Evolutionary conservation across 1,140 invertebrate species (phyloP), one percentile per base, ranked within the genome.

Genomic region (Gryllus bimaculatus): DNA sequence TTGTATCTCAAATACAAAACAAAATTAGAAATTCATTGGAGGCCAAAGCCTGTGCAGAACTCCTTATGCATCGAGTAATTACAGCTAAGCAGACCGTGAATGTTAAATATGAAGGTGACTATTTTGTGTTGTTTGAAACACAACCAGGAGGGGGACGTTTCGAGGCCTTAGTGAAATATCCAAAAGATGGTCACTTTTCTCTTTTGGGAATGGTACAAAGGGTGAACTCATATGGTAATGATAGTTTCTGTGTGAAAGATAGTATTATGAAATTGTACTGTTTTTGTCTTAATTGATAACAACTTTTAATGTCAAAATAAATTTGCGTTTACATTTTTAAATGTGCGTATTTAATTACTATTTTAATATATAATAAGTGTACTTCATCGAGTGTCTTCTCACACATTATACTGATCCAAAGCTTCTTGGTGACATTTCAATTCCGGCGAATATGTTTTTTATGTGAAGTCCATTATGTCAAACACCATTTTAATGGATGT

Each of bases 261-360:
- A 87, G 87, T 49, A 83, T 84, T 12, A 84, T 89, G n/a, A 88
- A 89, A 80, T 89, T 89, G 79, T 90, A 89, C 84, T 91, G 90
- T 81, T 85, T 83, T 79, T 89, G 88, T 81, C 49, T 54, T 54
- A n/a, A n/a, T n/a, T n/a, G n/a, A n/a, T n/a, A n/a, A n/a, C n/a
- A n/a, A n/a, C n/a, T n/a, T n/a, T n/a, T n/a, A n/a, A n/a, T n/a
- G n/a, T n/a, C n/a, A n/a, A n/a, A n/a, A n/a, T n/a, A n/a, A n/a
- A n/a, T n/a, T n/a, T n/a, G n/a, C n/a, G n/a, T n/a, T n/a, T n/a
- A n/a, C n/a, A n/a, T n/a, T n/a, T n/a, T n/a, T n/a, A n/a, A n/a
- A n/a, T n/a, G n/a, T n/a, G n/a, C n/a, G n/a, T n/a, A n/a, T n/a
- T n/a, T n/a, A n/a, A n/a, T n/a, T n/a, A n/a, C n/a, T n/a, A n/a